phyloP scores from a whole-genome alignment of 2,888 invertebrate species.

The Emmelina monodactyla region DNA sequence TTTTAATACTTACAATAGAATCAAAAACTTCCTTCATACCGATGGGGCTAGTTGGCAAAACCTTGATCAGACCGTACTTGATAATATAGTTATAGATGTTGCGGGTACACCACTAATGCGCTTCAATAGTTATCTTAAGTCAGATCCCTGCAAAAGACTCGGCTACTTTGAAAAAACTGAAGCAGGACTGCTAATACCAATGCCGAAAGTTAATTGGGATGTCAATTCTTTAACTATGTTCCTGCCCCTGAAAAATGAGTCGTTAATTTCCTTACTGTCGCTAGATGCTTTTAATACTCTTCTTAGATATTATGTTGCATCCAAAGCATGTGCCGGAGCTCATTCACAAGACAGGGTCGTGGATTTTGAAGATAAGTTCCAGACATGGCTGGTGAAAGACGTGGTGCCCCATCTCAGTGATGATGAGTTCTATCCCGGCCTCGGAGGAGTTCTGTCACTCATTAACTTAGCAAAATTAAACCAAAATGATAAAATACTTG shows the following conservation, averaged over 20 bases:
- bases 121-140: conserved; percentile 16
- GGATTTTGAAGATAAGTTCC: conserved; percentile 59
- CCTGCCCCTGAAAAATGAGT: conserved; percentile 60
- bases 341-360: conserved; percentile 19
- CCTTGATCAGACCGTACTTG: conserved; percentile 25
- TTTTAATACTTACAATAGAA: conserved; percentile 61
- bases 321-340: conserved; percentile 53
- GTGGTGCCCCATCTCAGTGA: conserved; percentile 65
- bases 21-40: conserved; percentile 64
- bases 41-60: conserved; percentile 67
- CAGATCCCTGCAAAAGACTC: background rate
- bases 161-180: conserved; percentile 27
- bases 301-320: conserved; percentile 64
- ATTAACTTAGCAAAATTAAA: background rate
- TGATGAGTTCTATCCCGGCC: conserved; percentile 66
- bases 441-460: conserved; percentile 44
- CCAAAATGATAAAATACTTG: too few species aligned
- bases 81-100: conserved; percentile 27
- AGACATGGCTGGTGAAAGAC: conserved; percentile 58
- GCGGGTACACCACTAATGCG: conserved; percentile 18
- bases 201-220: conserved; percentile 68
- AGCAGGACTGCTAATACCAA: conserved; percentile 40
- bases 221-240: conserved; percentile 63
- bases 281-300: conserved; percentile 39
- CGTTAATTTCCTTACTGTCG: conserved; percentile 27